Base-by-base conservation (phyloP, 2,888 invertebrate species). In the Resseliella maxima region DNA sequence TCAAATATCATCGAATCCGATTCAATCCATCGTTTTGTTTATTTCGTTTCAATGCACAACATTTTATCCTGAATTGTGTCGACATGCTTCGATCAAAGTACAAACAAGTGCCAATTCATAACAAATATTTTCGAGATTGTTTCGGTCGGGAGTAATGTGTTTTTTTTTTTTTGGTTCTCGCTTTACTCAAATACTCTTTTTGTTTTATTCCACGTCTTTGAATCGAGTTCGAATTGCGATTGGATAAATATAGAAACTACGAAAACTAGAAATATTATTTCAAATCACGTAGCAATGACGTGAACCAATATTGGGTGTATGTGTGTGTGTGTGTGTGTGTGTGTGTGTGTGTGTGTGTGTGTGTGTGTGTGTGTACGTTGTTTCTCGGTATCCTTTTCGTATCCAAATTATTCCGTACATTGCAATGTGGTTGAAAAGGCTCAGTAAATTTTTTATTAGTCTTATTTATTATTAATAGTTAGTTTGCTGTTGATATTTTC, bases 221-320 rank as follows among this genome's bases (percentile, higher is more conserved):
- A 12, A 41, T n/a, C 5, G 41, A 41, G 5, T 41, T 41, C 41
- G 46, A 50, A 50, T 18, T 8, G 46, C 46, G 46, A 18, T 5
- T 83, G 83, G 38, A n/a, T 83, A 83, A 83, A 83, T 83, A 83
- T 83, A 83, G 83, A 21, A 38, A 83, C 24, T 2, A 64, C 24
- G 64, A 72, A 59, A 59, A 59, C 2, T n/a, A 59, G 0, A 59
- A 24, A 59, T 6, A 59, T 72, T 72, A 35, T 27, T 72, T 72
- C 35, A 35, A 83, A 83, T 83, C 38, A 83, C 83, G 83, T 83
- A 38, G 38, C 38, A 15, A 38, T 83, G 81, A 81, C 81, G 81
- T 81, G 83, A 83, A 38, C 24, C 21, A 83, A 38, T 83, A 36
- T 12, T n/a, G n/a, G n/a, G n/a, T n/a, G n/a, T n/a, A n/a, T n/a